Percentiles rank a stretch among this genome's conserved stretches.
Conservation (phyloP, 1,140 invertebrate genomes). For the Batillaria attramentaria region DNA sequence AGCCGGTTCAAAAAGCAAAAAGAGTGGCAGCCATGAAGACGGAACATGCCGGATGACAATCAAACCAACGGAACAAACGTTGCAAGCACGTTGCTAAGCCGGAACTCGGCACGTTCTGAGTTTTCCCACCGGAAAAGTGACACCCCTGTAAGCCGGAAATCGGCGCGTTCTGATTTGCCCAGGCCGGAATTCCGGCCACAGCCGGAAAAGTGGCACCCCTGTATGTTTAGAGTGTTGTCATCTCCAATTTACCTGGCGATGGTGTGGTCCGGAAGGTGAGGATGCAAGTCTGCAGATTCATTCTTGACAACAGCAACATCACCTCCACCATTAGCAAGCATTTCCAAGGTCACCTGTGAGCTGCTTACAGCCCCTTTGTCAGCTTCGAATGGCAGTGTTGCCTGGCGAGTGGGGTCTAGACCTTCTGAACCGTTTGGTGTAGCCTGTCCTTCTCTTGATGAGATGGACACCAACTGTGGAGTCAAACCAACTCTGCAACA, state of each 20-base stretch:
- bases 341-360: slow-evolving; percentile 38
- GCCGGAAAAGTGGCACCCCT: too few species aligned
- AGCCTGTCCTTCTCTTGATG: neutral
- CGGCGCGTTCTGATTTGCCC: too few species aligned
- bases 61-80: too few species aligned
- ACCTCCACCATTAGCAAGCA: neutral
- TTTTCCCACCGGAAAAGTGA: too few species aligned
- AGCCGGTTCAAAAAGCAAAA: too few species aligned
- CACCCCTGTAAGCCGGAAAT: too few species aligned
- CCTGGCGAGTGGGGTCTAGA: slow-evolving; percentile 14
- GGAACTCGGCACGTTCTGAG: too few species aligned
- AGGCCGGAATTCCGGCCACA: too few species aligned
- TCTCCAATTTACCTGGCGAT: slow-evolving; percentile 48
- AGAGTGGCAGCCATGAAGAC: too few species aligned
- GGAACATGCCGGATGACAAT: too few species aligned
- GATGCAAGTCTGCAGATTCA: slow-evolving; percentile 36
- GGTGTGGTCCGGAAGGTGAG: slow-evolving; percentile 43
- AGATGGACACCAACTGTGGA: neutral
- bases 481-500: neutral
- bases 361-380: slow-evolving; percentile 50
- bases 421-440: neutral
- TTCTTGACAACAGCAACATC: slow-evolving; percentile 49
- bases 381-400: slow-evolving; percentile 49
- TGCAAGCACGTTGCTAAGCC: too few species aligned
- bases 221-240: too few species aligned